phyloP scores from a whole-genome alignment of 2,888 invertebrate genomes.

The Acanthoscelides obtectus region DNA sequence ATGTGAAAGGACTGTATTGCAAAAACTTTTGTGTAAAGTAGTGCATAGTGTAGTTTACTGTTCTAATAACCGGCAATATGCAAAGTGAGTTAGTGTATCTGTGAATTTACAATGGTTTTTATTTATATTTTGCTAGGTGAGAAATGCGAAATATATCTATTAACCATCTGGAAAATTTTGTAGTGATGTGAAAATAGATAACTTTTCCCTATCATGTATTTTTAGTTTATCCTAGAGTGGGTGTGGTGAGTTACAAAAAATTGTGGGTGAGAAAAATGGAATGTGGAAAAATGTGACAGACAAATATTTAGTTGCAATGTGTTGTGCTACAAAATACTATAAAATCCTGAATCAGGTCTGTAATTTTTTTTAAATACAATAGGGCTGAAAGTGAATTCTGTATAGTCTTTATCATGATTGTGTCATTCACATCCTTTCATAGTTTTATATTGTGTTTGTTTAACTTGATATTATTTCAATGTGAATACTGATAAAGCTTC shows the following conservation, averaged over 20 bases:
- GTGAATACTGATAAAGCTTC: too few relatives aligned
- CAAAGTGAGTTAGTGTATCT: conserved; percentile 4
- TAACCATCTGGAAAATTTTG: conserved; percentile 18
- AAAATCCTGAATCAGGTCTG: neutral
- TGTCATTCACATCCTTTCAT: too few relatives aligned
- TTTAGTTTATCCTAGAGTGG: conserved; percentile 19
- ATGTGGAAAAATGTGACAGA: neutral
- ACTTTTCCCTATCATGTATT: conserved; percentile 29
- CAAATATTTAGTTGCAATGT: neutral
- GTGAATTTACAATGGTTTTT: neutral
- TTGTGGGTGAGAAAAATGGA: neutral
- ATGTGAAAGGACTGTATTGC: conserved; percentile 40
- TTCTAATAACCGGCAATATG: conserved; percentile 6
- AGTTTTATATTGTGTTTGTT: too few relatives aligned
- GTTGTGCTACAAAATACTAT: neutral
- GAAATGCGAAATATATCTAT: conserved; percentile 16
- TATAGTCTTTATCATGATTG: too few relatives aligned
- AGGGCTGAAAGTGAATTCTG: neutral
- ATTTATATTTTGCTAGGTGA: conserved; percentile 20
- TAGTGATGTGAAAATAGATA: conserved; percentile 38
- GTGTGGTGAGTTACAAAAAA: neutral
- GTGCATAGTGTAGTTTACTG: neutral
- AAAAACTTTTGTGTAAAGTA: neutral
- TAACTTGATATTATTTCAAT: too few relatives aligned
- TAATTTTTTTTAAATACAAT: neutral